Conservation (phyloP, 2,888 invertebrate genomes). For the Ormyrus thymus region DNA sequence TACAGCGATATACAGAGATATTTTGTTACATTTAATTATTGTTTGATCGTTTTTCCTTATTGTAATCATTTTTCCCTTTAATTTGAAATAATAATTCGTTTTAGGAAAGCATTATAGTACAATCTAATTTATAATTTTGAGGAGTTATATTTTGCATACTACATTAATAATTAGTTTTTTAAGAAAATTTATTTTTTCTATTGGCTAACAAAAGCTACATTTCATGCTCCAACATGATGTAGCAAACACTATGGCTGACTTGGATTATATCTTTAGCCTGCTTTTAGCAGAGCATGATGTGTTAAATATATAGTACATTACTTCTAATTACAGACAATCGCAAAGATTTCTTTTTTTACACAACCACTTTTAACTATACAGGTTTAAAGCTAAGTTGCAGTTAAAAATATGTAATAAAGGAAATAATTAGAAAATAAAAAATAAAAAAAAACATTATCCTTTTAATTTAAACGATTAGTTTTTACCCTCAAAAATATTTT, state of each 20-base stretch:
- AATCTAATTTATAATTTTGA: slow-evolving; percentile 1
- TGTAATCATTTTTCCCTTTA: neutral
- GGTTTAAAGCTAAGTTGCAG: slow-evolving; percentile 15
- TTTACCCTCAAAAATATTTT: slow-evolving; percentile 20
- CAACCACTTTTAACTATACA: slow-evolving; percentile 13
- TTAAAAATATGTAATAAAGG: slow-evolving; percentile 24
- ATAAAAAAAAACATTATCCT: neutral
- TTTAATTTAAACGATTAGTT: neutral
- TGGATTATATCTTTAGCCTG: slow-evolving; percentile 38
- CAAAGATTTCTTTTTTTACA: slow-evolving; percentile 14
- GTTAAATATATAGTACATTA: slow-evolving; percentile 6
- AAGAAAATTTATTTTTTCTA: slow-evolving; percentile 43
- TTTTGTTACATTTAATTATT: neutral
- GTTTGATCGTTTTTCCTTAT: neutral
- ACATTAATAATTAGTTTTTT: slow-evolving; percentile 25
- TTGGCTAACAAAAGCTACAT: slow-evolving; percentile 42
- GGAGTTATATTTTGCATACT: slow-evolving; percentile 17
- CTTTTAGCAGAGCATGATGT: slow-evolving; percentile 22
- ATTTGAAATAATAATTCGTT: neutral
- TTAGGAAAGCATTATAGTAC: neutral
- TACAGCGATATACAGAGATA: neutral
- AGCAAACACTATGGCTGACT: slow-evolving; percentile 41
- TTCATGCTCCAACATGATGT: slow-evolving; percentile 35
- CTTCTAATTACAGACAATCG: slow-evolving; percentile 13
- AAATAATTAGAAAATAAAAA: neutral